Conservation (phyloP, 2,113 vertebrate genomes). For the Engraulis encrasicolus region DNA sequence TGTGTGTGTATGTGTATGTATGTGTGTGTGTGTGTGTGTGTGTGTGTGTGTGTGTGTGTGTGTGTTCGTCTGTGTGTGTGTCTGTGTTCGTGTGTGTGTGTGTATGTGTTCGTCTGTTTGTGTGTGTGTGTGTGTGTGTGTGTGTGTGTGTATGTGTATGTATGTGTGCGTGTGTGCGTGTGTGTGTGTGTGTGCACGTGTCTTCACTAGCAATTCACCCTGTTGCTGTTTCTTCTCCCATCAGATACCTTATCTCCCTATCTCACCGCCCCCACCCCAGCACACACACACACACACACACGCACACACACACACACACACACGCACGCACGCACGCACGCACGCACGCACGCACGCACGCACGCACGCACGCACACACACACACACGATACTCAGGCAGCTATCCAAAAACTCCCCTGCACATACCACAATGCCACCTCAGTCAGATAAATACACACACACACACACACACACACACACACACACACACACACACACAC, state of each 20-base stretch:
- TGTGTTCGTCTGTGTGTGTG: background rate
- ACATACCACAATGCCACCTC: slow-evolving; percentile 53
- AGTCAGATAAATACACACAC: background rate
- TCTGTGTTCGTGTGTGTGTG: background rate
- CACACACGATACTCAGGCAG: slow-evolving; percentile 59
- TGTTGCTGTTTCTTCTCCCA: background rate
- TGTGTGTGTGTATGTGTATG: background rate
- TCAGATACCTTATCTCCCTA: background rate
- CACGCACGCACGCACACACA: slow-evolving; percentile 59
- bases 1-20: background rate
- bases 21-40: background rate
- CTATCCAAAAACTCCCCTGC: slow-evolving; percentile 54
- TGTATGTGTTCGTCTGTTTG: background rate
- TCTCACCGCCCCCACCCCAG: slow-evolving; percentile 34
- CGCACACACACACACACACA: slow-evolving; percentile 50
- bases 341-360: slow-evolving; percentile 16
- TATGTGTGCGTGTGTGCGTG: background rate
- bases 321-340: slow-evolving; percentile 42
- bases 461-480: slow-evolving; percentile 41
- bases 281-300: background rate
- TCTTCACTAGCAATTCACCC: background rate
- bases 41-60: background rate
- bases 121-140: background rate
- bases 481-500: slow-evolving; percentile 60
- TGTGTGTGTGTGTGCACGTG: background rate